Conservation (phyloP, 2,797 vertebrate species). For the Chloroceryle inda region DNA sequence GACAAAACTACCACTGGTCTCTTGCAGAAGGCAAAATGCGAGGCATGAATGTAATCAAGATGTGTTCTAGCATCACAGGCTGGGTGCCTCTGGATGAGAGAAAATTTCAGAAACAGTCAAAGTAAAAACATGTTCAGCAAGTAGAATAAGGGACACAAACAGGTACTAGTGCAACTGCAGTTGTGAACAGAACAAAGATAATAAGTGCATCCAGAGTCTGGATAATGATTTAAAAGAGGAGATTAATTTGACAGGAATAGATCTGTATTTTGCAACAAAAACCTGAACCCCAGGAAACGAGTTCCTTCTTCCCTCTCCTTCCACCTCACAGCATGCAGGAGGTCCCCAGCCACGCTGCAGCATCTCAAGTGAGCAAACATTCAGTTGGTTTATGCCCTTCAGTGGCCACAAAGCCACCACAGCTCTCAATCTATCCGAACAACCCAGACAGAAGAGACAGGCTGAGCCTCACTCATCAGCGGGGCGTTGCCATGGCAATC, state of each 20-base stretch:
- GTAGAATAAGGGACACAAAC: neutral
- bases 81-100: neutral
- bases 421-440: conserved; percentile 32
- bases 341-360: neutral
- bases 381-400: neutral
- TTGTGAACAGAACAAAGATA: neutral
- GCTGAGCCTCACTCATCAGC: conserved; percentile 73
- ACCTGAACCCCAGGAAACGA: neutral
- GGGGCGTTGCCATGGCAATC: conserved; percentile 81
- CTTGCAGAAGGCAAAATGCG: neutral
- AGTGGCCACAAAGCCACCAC: conserved; percentile 22
- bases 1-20: neutral
- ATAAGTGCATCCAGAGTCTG: rapidly evolving
- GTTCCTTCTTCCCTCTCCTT: neutral
- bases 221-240: neutral
- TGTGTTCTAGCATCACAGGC: rapidly evolving
- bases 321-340: neutral
- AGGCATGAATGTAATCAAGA: neutral
- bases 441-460: conserved; percentile 58
- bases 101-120: neutral
- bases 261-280: neutral
- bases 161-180: neutral
- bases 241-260: rapidly evolving
- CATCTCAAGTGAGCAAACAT: neutral
- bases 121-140: neutral